These are phyloP conservation scores for Aulostomus chinensis DNA, from an alignment of 2,797 vertebrate genomes.

Conservation along the genomic window DNA sequence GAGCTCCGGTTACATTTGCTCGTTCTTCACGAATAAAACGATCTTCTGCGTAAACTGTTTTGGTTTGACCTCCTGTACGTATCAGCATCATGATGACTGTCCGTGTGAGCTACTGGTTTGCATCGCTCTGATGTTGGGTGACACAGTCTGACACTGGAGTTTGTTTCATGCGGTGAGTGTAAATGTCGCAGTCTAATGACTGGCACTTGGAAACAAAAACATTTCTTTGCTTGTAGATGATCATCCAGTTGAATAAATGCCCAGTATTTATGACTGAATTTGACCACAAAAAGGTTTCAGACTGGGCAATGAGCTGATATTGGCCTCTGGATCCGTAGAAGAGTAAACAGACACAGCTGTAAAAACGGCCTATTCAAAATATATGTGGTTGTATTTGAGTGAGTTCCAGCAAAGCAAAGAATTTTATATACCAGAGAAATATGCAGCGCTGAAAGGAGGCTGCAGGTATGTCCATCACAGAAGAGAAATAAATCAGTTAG, in stretches of 20 bases:
- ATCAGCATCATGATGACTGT: too few relatives aligned
- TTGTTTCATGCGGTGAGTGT: slow-evolving; percentile 46
- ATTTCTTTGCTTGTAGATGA: too few relatives aligned
- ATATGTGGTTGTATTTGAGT: slow-evolving; percentile 3
- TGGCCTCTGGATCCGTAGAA: too few relatives aligned
- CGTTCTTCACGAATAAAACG: too few relatives aligned
- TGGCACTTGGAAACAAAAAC: slow-evolving; percentile 21
- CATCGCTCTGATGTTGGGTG: slow-evolving; percentile 23
- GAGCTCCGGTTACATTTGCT: too few relatives aligned
- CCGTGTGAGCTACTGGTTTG: slow-evolving; percentile 37
- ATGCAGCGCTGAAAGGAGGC: too few relatives aligned
- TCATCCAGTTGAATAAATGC: too few relatives aligned
- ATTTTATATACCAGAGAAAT: too few relatives aligned
- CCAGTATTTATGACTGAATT: slow-evolving; percentile 28
- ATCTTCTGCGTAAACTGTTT: too few relatives aligned
- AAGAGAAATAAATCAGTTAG: too few relatives aligned
- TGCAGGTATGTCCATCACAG: too few relatives aligned
- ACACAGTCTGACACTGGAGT: slow-evolving; percentile 5
- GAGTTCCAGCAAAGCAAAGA: neutral
- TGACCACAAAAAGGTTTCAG: slow-evolving; percentile 27
- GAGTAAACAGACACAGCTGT: slow-evolving; percentile 13
- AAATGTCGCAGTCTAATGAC: slow-evolving; percentile 27
- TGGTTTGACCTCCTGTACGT: too few relatives aligned
- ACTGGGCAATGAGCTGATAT: slow-evolving; percentile 11
- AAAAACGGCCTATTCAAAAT: slow-evolving; percentile 13